Evolutionary conservation across 2,888 invertebrate genomes (phyloP), one percentile per base, ranked within the genome.

Genomic region (Phytoseiulus persimilis): DNA sequence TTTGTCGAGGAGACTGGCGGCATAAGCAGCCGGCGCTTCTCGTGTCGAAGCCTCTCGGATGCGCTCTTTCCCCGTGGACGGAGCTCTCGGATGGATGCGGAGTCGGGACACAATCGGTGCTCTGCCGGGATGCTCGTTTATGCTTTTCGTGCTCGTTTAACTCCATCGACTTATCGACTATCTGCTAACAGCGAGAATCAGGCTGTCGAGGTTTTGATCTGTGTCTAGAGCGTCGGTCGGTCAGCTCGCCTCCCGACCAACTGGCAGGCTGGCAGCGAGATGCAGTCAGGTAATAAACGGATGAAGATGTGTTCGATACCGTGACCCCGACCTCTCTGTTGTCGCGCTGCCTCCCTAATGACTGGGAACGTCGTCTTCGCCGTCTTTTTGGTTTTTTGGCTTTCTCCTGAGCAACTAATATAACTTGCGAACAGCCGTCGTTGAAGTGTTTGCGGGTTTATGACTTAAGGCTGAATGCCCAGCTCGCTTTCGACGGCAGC

Each of bases 251-350:
- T 6, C 9, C 18, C 65, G 18, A 23, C 28, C 65, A 65, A 18
- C 14, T 2, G 14, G 65, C 23, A 6, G 28, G 65, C 65, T 2
- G 28, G 65, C 28, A 18, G 65, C 65, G 65, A 65, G 18, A 65
- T 14, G 9, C 65, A 65, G 14, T 65, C 65, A 65, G 65, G 65
- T 65, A 65, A 65, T 65, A 65, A 65, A 65, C 65, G 28, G 65
- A 65, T 65, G 18, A 65, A 65, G 65, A 65, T 65, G 65, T 65
- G 65, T 65, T 65, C 65, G 65, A 65, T 65, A 65, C 65, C 65
- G 65, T 65, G 65, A 65, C 65, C 65, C 65, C 65, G 65, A 65
- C 65, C 65, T 65, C 65, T 65, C 65, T 65, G 65, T 65, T 65
- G 65, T 65, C 65, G 65, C 65, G 65, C 65, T 65, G 18, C 65